Percentiles rank a stretch among this genome's conserved stretches.
Evolutionary conservation across 2,888 invertebrate genomes (phyloP).

Genomic region (Dyspetes luteomarginatus): DNA sequence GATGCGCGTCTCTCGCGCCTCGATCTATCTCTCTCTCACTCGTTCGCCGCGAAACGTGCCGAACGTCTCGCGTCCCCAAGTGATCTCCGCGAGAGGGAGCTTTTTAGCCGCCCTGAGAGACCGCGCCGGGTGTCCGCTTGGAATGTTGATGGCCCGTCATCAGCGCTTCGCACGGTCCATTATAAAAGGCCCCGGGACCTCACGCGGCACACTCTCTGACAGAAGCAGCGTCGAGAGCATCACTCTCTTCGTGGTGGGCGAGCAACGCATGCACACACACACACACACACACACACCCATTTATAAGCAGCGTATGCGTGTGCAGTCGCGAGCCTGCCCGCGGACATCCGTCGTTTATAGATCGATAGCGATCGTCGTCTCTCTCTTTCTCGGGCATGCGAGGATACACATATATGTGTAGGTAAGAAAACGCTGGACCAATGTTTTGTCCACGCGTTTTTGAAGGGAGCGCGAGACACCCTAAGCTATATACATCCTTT

Average conservation of each 20-base stretch:
- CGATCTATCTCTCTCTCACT: not conserved
- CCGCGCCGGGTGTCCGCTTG: constrained; percentile 75
- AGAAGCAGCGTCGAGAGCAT: constrained; percentile 54
- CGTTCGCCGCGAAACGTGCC: constrained; percentile 28
- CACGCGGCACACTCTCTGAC: constrained; percentile 60
- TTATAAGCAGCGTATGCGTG: constrained; percentile 7
- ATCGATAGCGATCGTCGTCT: constrained; percentile 66
- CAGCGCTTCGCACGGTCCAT: constrained; percentile 71
- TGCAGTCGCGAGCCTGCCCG: constrained; percentile 48
- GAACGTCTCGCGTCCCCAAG: constrained; percentile 57
- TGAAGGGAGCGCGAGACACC: constrained; percentile 32
- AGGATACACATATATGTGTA: constrained; percentile 43
- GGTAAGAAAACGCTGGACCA: constrained; percentile 53
- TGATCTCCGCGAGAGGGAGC: constrained; percentile 59
- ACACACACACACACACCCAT: too few relatives aligned
- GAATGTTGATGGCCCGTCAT: constrained; percentile 82
- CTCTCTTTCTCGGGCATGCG: constrained; percentile 8
- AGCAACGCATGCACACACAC: constrained; percentile 15
- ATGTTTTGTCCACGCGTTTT: constrained; percentile 58
- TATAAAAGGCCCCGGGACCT: constrained; percentile 63
- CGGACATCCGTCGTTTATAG: constrained; percentile 64
- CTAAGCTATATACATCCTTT: constrained; percentile 1
- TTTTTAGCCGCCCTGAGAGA: constrained; percentile 77
- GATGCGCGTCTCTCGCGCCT: constrained; percentile 34
- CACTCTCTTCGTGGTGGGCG: constrained; percentile 1